Percentiles rank a stretch among this genome's conserved stretches.
These are phyloP conservation scores for Calidris pugnax DNA, from an alignment of 2,113 vertebrate species.

Conservation along the genomic window DNA sequence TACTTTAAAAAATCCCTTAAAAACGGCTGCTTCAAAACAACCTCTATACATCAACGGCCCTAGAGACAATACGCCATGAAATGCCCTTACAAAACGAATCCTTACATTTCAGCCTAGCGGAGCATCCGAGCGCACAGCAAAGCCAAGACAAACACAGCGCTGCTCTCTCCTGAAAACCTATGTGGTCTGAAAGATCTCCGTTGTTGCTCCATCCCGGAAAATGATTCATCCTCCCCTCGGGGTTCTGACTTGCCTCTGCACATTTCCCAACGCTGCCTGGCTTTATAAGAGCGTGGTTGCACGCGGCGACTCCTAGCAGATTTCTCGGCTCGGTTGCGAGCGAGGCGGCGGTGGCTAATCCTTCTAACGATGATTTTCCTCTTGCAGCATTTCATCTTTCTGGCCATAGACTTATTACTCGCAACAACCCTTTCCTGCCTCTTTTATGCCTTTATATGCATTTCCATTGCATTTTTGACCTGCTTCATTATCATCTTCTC, in stretches of 20 bases:
- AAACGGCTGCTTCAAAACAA: neutral
- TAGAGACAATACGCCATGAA: neutral
- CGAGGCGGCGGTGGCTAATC: neutral
- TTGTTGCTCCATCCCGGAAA: constrained; percentile 1
- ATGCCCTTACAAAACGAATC: neutral
- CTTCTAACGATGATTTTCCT: neutral
- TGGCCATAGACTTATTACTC: constrained; percentile 52
- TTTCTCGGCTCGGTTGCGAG: neutral
- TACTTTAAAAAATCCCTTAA: constrained; percentile 5
- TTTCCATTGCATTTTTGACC: neutral
- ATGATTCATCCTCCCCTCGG: constrained; percentile 42
- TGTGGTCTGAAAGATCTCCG: constrained; percentile 9
- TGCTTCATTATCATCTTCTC: constrained; percentile 41
- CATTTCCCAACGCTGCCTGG: constrained; percentile 48
- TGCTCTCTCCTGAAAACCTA: neutral
- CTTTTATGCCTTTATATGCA: constrained; percentile 31
- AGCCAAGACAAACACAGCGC: neutral
- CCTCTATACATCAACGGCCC: neutral
- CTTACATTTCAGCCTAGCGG: neutral
- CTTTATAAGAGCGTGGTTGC: constrained; percentile 19
- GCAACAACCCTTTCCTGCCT: constrained; percentile 42
- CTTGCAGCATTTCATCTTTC: constrained; percentile 4
- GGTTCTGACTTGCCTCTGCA: constrained; percentile 15
- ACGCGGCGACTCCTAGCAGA: neutral
- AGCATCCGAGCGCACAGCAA: neutral